phyloP scores from a whole-genome alignment of 37 sponge, comb jelly and placozoan species.

The Haliclona indistincta region DNA sequence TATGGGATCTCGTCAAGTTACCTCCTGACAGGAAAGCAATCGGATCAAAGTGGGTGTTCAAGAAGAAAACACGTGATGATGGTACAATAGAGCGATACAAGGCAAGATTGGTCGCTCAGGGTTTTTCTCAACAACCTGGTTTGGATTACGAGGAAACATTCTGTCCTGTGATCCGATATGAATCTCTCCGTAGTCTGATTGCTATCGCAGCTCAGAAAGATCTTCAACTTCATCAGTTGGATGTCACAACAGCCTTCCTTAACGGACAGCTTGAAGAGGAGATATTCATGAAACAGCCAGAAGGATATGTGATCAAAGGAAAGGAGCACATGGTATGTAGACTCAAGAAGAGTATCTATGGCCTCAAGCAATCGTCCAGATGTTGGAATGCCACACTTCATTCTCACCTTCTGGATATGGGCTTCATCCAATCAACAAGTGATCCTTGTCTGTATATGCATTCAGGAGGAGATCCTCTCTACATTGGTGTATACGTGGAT shows the following conservation, averaged over 20 bases:
- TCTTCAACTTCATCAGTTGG: conserved; percentile 63
- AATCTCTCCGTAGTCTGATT: conserved; percentile 53
- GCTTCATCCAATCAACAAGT: conserved; percentile 39
- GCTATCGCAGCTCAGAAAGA: conserved; percentile 42
- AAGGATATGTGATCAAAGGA: conserved; percentile 54
- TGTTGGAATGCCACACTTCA: conserved; percentile 65
- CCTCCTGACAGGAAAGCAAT: conserved; percentile 36
- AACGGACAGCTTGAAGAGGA: conserved; percentile 54
- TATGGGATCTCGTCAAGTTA: conserved; percentile 56
- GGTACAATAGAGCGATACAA: conserved; percentile 51
- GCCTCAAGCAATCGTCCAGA: conserved; percentile 60
- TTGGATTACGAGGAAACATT: conserved; percentile 64
- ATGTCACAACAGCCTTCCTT: conserved; percentile 60
- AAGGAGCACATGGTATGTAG: conserved; percentile 61
- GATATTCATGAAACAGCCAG: conserved; percentile 64
- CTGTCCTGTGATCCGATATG: conserved; percentile 52
- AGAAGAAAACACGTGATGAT: conserved; percentile 37
- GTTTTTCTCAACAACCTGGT: conserved; percentile 49
- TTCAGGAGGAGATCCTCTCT: conserved; percentile 1
- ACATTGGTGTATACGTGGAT: conserved; percentile 60
- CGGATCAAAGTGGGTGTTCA: conserved; percentile 69
- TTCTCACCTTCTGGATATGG: conserved; percentile 47
- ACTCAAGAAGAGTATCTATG: conserved; percentile 67
- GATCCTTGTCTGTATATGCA: conserved; percentile 58
- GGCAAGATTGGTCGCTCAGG: conserved; percentile 57